Base-by-base conservation (phyloP, 2,888 invertebrate species). In the Pheosia tremula region DNA sequence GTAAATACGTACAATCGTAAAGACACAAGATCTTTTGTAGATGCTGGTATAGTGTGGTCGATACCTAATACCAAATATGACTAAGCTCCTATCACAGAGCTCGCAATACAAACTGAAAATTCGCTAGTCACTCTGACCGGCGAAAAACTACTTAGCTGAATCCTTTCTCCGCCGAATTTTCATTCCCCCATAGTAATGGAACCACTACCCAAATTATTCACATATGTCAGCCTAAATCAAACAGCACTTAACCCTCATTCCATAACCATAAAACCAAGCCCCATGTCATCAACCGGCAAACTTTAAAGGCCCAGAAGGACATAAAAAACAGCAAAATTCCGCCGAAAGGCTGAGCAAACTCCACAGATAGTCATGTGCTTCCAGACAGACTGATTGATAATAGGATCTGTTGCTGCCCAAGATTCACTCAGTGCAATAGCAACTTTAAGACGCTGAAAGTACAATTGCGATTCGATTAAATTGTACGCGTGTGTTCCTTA, bases 341-440 rank as follows among this genome's bases (percentile, higher is more conserved):
- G 74, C 77, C 77, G 80, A 83, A 85, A 82, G 79, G 76, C 78
- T 76, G 77, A 78, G 79, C 80, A 80, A 81, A 81, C 78, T 79
- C 71, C 69, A 68, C 74, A 79, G 78, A 79, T 77, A 78, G 72
- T 73, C 80, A 76, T 77, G 78, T 71, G 75, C 73, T 69, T 68
- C 64, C 76, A 79, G 78, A 79, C 78, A 76, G 69, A 66, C 75
- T 58, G 80, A 83, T 83, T 84, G 81, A 83, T 84, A 81, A 75
- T 72, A 75, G 62, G 69, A 69, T 73, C 75, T 79, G 83, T 84
- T 84, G 81, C 84, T 82, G 85, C 72, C 76, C 80, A 61, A 74
- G 63, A 59, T 57, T 56, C 59, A 5, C 43, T 52, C 78, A 72
- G 53, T 38, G 69, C 45, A 77, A 84, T 79, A 70, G 49, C 59